These are phyloP conservation scores for Clinocottus analis DNA, from an alignment of 2,113 vertebrate genomes.

Conservation along the genomic window DNA sequence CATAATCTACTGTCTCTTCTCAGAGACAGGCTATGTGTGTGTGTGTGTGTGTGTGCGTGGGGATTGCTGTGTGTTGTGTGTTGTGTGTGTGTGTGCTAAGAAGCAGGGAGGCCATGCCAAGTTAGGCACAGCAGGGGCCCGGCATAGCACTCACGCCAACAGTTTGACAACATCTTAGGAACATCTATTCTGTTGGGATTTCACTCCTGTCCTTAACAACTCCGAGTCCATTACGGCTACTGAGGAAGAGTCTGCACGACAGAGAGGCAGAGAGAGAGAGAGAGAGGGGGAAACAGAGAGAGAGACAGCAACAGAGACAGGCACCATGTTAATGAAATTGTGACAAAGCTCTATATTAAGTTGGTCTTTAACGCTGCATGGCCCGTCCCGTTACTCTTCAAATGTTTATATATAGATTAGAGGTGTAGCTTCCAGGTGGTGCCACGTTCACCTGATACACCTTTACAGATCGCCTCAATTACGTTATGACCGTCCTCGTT, in stretches of 20 bases:
- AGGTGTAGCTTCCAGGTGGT: background rate
- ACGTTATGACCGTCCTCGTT: background rate
- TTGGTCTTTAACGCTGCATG: background rate
- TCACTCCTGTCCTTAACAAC: constrained; percentile 58
- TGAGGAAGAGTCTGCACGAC: constrained; percentile 31
- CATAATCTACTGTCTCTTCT: constrained; percentile 49
- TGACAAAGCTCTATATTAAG: background rate
- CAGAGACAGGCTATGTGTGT: constrained; percentile 30
- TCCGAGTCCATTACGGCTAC: constrained; percentile 53
- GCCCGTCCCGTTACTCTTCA: background rate
- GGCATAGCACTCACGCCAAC: constrained; percentile 55
- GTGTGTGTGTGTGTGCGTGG: constrained; percentile 32
- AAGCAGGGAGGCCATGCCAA: constrained; percentile 41
- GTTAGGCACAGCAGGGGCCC: constrained; percentile 69
- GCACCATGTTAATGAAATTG: background rate
- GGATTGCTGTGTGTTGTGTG: constrained; percentile 31
- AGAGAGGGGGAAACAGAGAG: constrained; percentile 27
- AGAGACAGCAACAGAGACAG: constrained; percentile 1
- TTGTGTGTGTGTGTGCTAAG: constrained; percentile 34
- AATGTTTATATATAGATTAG: background rate
- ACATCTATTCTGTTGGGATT: constrained; percentile 66
- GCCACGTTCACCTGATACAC: background rate
- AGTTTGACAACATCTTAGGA: constrained; percentile 75
- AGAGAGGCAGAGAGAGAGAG: constrained; percentile 40
- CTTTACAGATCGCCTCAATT: background rate